A percentile compares a stretch with the other conserved stretches of the same genome.
These are phyloP conservation scores for Athene noctua DNA, from an alignment of 2,113 vertebrate species.

Conservation along the genomic window DNA sequence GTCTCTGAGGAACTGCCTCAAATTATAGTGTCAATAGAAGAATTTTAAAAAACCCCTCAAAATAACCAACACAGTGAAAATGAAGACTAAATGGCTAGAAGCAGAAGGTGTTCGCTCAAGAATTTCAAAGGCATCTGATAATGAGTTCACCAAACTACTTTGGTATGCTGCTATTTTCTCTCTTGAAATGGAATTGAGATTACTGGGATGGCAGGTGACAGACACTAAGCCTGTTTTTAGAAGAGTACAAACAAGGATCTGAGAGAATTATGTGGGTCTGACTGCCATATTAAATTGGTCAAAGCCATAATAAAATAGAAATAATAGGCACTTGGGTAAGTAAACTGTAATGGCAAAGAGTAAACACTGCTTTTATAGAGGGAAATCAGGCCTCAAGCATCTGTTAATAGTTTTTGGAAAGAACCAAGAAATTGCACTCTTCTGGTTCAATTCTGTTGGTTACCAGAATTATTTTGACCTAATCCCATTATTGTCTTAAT, in stretches of 20 bases:
- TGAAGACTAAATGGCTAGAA: background rate
- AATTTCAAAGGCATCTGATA: background rate
- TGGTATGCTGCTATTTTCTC: background rate
- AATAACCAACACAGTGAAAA: background rate
- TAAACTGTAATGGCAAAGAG: background rate
- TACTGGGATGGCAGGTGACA: background rate
- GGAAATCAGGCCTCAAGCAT: background rate
- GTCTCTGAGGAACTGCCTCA: background rate
- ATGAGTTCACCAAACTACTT: background rate
- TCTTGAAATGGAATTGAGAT: background rate
- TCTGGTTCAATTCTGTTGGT: background rate
- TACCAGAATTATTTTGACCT: background rate
- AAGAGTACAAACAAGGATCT: background rate
- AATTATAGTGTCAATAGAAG: background rate
- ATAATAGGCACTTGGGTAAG: background rate
- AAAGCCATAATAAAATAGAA: background rate
- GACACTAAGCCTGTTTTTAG: background rate
- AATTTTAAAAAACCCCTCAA: background rate
- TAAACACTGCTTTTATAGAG: background rate
- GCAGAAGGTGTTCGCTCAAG: background rate
- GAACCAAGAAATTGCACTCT: background rate
- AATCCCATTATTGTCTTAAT: background rate
- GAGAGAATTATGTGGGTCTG: background rate
- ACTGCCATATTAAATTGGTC: background rate
- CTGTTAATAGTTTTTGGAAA: background rate